A percentile compares a stretch with the other conserved stretches of the same genome.
These are phyloP conservation scores for Volucella zonaria DNA, from an alignment of 2,888 invertebrate species.

Conservation along the genomic window DNA sequence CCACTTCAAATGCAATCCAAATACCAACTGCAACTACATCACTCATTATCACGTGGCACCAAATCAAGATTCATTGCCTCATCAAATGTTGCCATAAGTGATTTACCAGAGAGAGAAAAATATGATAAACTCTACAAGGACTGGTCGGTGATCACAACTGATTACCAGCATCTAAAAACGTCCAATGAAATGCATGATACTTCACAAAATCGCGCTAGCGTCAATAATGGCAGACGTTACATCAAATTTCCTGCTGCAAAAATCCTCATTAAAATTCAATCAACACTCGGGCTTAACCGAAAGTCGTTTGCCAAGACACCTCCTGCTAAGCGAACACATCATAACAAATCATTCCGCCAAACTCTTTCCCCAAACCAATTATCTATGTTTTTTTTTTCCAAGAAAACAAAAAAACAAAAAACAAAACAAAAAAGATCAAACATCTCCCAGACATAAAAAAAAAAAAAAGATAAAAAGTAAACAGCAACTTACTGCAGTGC, in stretches of 20 bases:
- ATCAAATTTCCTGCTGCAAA: slow-evolving; percentile 65
- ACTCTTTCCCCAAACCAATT: slow-evolving; percentile 67
- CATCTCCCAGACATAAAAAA: slow-evolving; percentile 66
- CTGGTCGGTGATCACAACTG: slow-evolving; percentile 24
- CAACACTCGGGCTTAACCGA: slow-evolving; percentile 49
- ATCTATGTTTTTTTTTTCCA: slow-evolving; percentile 39
- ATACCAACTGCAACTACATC: slow-evolving; percentile 8
- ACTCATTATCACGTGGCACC: slow-evolving; percentile 30
- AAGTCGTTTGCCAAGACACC: slow-evolving; percentile 40
- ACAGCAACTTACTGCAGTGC: slow-evolving; percentile 16
- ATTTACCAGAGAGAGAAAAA: neutral
- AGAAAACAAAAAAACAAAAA: slow-evolving; percentile 20
- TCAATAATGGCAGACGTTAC: slow-evolving; percentile 54
- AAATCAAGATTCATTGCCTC: slow-evolving; percentile 24
- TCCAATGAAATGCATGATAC: slow-evolving; percentile 30
- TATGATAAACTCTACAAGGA: neutral
- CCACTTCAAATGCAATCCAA: slow-evolving; percentile 17
- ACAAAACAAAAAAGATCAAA: slow-evolving; percentile 33
- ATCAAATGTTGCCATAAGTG: slow-evolving; percentile 2
- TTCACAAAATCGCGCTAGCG: slow-evolving; percentile 35
- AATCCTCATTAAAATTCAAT: slow-evolving; percentile 70
- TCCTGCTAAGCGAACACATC: slow-evolving; percentile 58
- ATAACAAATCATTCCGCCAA: slow-evolving; percentile 66
- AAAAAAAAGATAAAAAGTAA: slow-evolving; percentile 7
- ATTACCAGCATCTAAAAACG: slow-evolving; percentile 18